Percentiles rank a stretch among this genome's conserved stretches.
phyloP scores from a whole-genome alignment of 2,888 invertebrate species.

The Parapristionchus giblindavisi region DNA sequence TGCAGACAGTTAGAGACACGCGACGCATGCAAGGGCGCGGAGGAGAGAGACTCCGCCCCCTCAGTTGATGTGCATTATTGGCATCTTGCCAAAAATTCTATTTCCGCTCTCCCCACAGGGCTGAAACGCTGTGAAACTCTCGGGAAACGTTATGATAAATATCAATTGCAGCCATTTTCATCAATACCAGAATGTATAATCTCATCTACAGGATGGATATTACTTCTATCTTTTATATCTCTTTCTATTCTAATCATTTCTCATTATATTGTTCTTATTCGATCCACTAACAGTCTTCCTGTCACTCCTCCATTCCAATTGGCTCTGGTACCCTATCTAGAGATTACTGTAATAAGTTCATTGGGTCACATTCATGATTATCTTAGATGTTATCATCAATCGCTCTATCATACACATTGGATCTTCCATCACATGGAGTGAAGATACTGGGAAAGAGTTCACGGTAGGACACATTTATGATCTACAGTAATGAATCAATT shows the following conservation, averaged over 20 bases:
- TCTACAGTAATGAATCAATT: not conserved
- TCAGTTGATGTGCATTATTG: not conserved
- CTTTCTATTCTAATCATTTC: slow-evolving; percentile 1
- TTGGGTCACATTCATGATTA: not conserved
- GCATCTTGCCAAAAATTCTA: not conserved
- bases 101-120: not conserved
- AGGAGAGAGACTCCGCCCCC: too few relatives aligned
- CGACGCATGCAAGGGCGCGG: too few relatives aligned
- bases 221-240: slow-evolving; percentile 1
- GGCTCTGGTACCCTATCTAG: slow-evolving; percentile 9
- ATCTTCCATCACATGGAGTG: slow-evolving; percentile 17
- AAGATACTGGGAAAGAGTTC: not conserved
- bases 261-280: slow-evolving; percentile 23
- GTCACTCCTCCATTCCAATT: slow-evolving; percentile 37
- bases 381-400: slow-evolving; percentile 26
- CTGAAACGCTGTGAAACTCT: too few relatives aligned
- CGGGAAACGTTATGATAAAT: too few relatives aligned
- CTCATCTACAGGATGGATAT: slow-evolving; percentile 34
- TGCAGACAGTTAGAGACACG: too few relatives aligned
- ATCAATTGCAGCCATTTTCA: slow-evolving; percentile 19
- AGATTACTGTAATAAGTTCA: not conserved
- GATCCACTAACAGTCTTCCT: slow-evolving; percentile 24
- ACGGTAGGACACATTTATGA: slow-evolving; percentile 5
- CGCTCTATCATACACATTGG: slow-evolving; percentile 32
- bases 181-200: slow-evolving; percentile 23